Evolutionary conservation across 2,888 invertebrate species (phyloP).

Genomic region (Rhogogaster chlorosoma): DNA sequence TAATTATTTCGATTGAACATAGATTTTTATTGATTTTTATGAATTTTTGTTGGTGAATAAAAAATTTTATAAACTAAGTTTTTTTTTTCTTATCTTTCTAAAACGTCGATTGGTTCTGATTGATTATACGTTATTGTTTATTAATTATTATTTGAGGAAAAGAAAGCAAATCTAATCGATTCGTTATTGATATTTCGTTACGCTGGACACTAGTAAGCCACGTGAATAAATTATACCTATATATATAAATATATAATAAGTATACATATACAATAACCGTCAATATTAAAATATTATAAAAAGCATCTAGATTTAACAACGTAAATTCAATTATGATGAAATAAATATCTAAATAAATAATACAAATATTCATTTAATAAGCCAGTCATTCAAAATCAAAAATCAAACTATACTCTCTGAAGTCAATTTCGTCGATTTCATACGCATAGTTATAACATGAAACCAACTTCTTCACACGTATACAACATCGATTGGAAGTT

Average conservation of each 20-base stretch:
- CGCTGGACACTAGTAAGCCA: not conserved
- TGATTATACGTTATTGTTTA: not conserved
- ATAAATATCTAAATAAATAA: constrained; percentile 33
- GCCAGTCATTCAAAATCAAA: not conserved
- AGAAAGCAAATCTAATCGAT: not conserved
- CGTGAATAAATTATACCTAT: not conserved
- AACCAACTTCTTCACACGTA: not conserved
- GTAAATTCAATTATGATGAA: not conserved
- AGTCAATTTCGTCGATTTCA: not conserved
- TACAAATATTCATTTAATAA: constrained; percentile 14
- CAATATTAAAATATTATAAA: constrained; percentile 11
- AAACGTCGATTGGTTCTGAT: not conserved
- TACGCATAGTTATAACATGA: not conserved
- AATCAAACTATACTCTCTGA: not conserved
- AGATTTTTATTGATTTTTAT: not conserved
- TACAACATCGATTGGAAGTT: not conserved
- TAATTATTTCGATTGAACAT: not conserved
- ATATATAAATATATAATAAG: not conserved
- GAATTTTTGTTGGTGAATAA: not conserved
- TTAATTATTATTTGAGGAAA: not conserved
- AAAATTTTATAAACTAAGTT: not conserved
- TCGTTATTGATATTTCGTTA: not conserved
- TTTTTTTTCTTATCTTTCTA: not conserved
- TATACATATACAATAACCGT: constrained; percentile 1
- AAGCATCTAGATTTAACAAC: not conserved